These are phyloP conservation scores for Cranoglanis bouderius DNA, from an alignment of 2,113 vertebrate genomes.

Conservation along the genomic window DNA sequence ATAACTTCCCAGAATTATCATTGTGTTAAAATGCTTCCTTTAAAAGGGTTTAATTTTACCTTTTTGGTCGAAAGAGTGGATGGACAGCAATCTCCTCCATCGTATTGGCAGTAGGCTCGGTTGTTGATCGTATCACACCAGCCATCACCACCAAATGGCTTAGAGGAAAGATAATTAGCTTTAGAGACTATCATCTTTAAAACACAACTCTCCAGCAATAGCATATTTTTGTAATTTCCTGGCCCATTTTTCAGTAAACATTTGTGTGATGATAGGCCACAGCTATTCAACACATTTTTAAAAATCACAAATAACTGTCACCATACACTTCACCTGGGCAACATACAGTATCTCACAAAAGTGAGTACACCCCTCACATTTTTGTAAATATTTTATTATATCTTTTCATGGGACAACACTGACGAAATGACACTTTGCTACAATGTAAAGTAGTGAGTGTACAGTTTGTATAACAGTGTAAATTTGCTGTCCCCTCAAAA, in stretches of 20 bases:
- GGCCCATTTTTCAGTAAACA: neutral
- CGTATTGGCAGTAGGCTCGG: conserved; percentile 93
- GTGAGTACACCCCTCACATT: too few species aligned
- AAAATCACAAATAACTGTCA: neutral
- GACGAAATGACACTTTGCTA: too few species aligned
- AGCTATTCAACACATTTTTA: neutral
- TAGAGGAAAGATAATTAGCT: conserved; percentile 40
- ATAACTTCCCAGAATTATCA: neutral
- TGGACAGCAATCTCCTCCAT: conserved; percentile 96
- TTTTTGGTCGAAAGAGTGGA: conserved; percentile 93
- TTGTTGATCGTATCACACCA: conserved; percentile 99
- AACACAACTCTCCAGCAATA: neutral
- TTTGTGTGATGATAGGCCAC: neutral
- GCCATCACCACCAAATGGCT: conserved; percentile 95
- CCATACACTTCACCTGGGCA: neutral
- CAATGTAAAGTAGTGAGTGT: too few species aligned
- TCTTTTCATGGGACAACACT: too few species aligned
- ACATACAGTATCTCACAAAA: too few species aligned
- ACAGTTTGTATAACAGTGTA: too few species aligned
- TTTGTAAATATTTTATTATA: too few species aligned
- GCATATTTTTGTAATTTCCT: neutral
- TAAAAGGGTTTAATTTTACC: conserved; percentile 70
- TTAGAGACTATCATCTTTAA: conserved; percentile 1
- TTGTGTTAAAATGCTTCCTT: neutral
- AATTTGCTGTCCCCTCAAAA: too few species aligned